Percentiles rank a stretch among this genome's conserved stretches.
These are phyloP conservation scores for Oasisia sp. DNA, from an alignment of 2,888 invertebrate species.

Conservation along the genomic window DNA sequence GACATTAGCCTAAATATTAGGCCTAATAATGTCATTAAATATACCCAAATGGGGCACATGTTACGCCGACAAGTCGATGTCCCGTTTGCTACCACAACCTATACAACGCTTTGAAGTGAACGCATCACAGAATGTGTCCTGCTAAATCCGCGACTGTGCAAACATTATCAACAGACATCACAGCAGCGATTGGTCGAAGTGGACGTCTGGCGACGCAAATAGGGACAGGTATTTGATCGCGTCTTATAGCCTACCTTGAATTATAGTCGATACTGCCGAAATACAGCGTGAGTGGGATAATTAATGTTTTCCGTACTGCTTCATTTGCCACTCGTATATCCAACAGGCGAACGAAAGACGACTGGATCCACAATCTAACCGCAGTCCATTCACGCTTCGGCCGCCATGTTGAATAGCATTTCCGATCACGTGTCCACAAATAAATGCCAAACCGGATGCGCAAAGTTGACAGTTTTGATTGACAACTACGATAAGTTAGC, in stretches of 20 bases:
- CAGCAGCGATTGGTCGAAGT: background rate
- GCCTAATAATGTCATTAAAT: background rate
- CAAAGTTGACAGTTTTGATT: constrained; percentile 9
- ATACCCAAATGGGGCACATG: background rate
- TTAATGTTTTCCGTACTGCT: background rate
- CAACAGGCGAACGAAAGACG: background rate
- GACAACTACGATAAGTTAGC: background rate
- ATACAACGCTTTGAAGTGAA: background rate
- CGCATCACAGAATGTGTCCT: background rate
- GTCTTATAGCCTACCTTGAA: background rate
- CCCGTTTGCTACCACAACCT: background rate
- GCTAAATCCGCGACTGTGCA: constrained; percentile 6
- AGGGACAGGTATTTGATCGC: constrained; percentile 3
- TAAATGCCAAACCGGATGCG: constrained; percentile 12
- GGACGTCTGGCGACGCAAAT: background rate
- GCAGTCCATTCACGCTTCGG: constrained; percentile 9
- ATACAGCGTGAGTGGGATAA: background rate
- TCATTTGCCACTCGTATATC: background rate
- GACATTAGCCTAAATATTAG: background rate
- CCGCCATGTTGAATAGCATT: constrained; percentile 17
- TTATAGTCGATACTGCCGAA: background rate
- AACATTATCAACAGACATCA: constrained; percentile 7
- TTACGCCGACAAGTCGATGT: background rate
- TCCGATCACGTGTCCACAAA: constrained; percentile 17
- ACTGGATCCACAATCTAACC: constrained; percentile 5